Evolutionary conservation across 2,113 vertebrate species (phyloP), one percentile per base, ranked within the genome.

Genomic region (Recurvirostra avosetta): DNA sequence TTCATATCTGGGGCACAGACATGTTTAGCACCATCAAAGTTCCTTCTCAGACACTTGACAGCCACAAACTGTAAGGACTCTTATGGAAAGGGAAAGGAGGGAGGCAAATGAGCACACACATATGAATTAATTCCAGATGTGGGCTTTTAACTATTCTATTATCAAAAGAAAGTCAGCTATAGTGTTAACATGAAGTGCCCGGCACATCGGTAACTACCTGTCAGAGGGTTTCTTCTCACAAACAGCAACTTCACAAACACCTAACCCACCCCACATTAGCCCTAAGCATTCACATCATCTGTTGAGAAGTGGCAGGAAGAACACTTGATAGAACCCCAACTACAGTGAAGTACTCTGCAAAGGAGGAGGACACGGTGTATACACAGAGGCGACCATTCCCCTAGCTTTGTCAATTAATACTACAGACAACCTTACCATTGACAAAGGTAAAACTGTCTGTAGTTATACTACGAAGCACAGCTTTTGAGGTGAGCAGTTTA

Each of bases 191-290:
- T 7, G 30, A 79, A 59, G 32, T 21, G 10, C 32, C 16, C 3
- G 11, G 7, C n/a, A 59, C 8, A 62, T 15, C 0, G 0, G 6
- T 4, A 91, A 49, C 19, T 25, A 32, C 38, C 45, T 59, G 52
- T 55, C 29, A 63, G 71, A n/a, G 18, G 19, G 21, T 52, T 6
- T 1, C 40, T 73, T 70, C 45, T 71, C 55, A 41, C 30, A 65
- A 61, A 79, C 32, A 38, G 70, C 15, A 47, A 53, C 50, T 43
- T 67, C 73, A 55, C n/a, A n/a, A 43, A 27, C 30, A 52, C 41
- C 43, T 56, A 68, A 56, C 20, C 0, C 1, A 29, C 4, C 3
- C 2, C 10, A 20, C 0, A 0, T 32, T 49, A 66, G 63, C 41
- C 41, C 45, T 4, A 30, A 0, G 2, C 22, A 19, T 20, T 59